Conservation (phyloP, 1,140 invertebrate genomes). For the Linepithema humile region DNA sequence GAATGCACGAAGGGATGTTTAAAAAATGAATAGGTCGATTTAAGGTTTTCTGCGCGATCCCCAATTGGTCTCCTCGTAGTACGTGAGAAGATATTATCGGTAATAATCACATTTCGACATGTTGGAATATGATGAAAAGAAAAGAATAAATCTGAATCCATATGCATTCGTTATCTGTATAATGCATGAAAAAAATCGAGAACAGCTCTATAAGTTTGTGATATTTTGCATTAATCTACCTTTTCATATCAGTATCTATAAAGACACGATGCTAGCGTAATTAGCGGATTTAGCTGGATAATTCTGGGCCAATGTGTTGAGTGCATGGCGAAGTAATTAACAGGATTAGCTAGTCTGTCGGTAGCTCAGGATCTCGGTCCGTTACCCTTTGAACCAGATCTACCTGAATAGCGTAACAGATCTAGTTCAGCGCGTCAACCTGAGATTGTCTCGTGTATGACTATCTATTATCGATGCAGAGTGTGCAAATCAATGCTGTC, state of each 20-base stretch:
- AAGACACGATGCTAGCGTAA: neutral
- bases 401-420: slow-evolving; percentile 41
- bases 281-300: neutral
- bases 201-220: too few species aligned
- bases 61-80: neutral
- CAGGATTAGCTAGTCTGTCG: slow-evolving; percentile 28
- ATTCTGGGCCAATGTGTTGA: neutral
- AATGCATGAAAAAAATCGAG: too few species aligned
- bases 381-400: slow-evolving; percentile 47
- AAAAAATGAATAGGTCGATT: neutral
- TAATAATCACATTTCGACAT: neutral
- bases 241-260: neutral
- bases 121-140: neutral
- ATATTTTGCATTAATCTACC: neutral
- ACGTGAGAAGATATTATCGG: neutral
- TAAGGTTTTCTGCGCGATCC: neutral
- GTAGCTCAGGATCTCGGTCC: slow-evolving; percentile 33
- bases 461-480: slow-evolving; percentile 42
- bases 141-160: neutral
- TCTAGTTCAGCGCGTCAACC: slow-evolving; percentile 47
- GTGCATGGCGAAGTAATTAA: slow-evolving; percentile 34
- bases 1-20: slow-evolving; percentile 6
- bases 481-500: slow-evolving; percentile 41
- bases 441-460: slow-evolving; percentile 48
- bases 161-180: neutral